phyloP scores from a whole-genome alignment of 2,113 vertebrate genomes.

The Crotophaga sulcirostris region DNA sequence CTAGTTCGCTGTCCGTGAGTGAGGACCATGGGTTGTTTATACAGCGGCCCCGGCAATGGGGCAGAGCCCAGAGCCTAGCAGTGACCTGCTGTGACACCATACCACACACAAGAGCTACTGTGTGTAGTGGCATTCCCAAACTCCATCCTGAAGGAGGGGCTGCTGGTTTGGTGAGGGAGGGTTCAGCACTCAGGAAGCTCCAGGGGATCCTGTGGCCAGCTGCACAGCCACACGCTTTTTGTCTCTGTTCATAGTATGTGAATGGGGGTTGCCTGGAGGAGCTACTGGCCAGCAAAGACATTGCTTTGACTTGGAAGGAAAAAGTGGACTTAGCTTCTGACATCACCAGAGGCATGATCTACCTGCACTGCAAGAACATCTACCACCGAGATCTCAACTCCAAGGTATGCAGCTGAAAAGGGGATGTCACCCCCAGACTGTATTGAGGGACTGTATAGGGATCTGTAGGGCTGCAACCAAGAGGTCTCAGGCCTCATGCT shows the following conservation, averaged over 20 bases:
- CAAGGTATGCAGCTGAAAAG: conserved; percentile 71
- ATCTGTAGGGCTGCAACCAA: neutral
- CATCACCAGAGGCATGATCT: conserved; percentile 88
- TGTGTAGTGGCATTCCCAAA: accelerated
- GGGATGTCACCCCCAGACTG: neutral
- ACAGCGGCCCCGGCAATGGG: neutral
- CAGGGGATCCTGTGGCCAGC: neutral
- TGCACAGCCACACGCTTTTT: neutral
- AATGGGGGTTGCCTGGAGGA: conserved; percentile 88
- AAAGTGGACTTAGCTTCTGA: conserved; percentile 86
- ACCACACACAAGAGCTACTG: no score
- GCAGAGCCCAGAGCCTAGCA: neutral
- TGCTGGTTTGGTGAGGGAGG: neutral
- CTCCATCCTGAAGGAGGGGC: neutral
- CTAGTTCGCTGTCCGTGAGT: accelerated
- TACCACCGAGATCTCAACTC: conserved; percentile 91
- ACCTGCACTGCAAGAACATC: conserved; percentile 90
- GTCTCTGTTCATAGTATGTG: conserved; percentile 74
- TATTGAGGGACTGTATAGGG: neutral
- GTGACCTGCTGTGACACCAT: neutral
- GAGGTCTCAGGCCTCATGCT: neutral
- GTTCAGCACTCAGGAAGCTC: neutral
- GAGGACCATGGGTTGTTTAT: neutral
- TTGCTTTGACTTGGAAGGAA: conserved; percentile 82
- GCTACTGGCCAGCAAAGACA: conserved; percentile 81